phyloP scores from a whole-genome alignment of 2,888 invertebrate species.

The Drosophila buzzatii region DNA sequence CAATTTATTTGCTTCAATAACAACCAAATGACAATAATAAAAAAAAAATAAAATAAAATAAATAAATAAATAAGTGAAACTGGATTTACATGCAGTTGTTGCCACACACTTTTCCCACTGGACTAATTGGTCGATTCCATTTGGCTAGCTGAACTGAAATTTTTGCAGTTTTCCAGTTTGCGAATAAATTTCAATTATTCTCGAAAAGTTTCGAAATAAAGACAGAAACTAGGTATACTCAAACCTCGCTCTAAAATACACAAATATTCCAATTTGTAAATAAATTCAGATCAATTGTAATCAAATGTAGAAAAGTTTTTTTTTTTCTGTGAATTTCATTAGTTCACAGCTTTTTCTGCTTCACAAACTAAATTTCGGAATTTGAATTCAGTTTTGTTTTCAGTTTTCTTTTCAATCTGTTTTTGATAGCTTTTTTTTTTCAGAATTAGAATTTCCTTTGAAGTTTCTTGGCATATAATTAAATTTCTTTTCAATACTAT shows the following conservation, averaged over 20 bases:
- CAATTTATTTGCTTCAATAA: constrained; percentile 52
- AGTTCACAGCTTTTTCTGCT: not conserved
- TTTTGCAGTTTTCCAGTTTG: constrained; percentile 22
- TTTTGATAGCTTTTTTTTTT: not conserved
- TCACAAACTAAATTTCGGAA: not conserved
- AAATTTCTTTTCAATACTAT: not conserved
- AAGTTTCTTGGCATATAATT: constrained; percentile 1
- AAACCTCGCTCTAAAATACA: constrained; percentile 37
- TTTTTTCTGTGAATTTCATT: not conserved
- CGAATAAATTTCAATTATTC: constrained; percentile 33
- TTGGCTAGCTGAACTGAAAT: constrained; percentile 9
- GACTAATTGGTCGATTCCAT: constrained; percentile 58
- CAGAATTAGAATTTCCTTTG: not conserved
- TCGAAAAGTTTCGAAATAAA: not conserved
- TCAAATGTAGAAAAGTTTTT: not conserved
- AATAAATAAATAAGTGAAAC: constrained; percentile 4
- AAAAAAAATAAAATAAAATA: not conserved
- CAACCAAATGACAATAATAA: constrained; percentile 34
- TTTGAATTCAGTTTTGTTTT: not conserved
- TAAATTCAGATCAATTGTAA: constrained; percentile 16
- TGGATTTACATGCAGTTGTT: constrained; percentile 28
- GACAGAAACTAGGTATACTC: not conserved
- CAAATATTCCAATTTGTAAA: constrained; percentile 39
- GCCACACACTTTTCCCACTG: constrained; percentile 51
- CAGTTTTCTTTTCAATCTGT: too few species aligned